Percentiles rank a stretch among this genome's conserved stretches.
phyloP scores from a whole-genome alignment of 2,113 vertebrate genomes.

The Calidris pygmaea region DNA sequence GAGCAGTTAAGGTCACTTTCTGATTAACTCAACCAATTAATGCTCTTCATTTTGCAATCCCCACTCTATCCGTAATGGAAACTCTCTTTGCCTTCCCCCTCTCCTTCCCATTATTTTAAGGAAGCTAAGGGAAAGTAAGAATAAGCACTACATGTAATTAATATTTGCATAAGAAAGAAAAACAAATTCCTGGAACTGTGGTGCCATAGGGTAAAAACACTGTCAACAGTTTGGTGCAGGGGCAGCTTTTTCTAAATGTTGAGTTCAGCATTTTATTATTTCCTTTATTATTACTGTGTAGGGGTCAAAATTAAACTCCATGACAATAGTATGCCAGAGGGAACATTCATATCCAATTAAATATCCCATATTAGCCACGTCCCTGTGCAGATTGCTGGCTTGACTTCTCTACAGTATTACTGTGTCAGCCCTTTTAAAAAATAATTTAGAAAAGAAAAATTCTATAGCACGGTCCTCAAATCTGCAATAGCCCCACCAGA shows the following conservation, averaged over 20 bases:
- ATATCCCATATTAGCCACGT: neutral
- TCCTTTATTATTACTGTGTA: slow-evolving; percentile 25
- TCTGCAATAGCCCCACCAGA: neutral
- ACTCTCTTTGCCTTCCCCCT: neutral
- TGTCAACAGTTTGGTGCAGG: neutral
- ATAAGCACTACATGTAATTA: neutral
- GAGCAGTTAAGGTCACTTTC: slow-evolving; percentile 53
- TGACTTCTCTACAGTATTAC: neutral
- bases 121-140: neutral
- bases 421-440: neutral
- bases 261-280: slow-evolving; percentile 45
- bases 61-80: neutral
- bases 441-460: neutral
- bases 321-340: slow-evolving; percentile 44
- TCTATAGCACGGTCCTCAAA: neutral
- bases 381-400: slow-evolving; percentile 16
- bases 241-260: slow-evolving; percentile 17
- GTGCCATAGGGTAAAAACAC: neutral
- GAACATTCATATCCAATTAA: slow-evolving; percentile 47
- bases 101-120: neutral
- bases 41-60: slow-evolving; percentile 28
- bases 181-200: neutral
- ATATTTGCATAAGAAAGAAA: slow-evolving; percentile 22
- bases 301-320: slow-evolving; percentile 50
- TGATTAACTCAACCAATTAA: slow-evolving; percentile 63